Conservation (phyloP, 2,888 invertebrate genomes). For the Apantesis nais region DNA sequence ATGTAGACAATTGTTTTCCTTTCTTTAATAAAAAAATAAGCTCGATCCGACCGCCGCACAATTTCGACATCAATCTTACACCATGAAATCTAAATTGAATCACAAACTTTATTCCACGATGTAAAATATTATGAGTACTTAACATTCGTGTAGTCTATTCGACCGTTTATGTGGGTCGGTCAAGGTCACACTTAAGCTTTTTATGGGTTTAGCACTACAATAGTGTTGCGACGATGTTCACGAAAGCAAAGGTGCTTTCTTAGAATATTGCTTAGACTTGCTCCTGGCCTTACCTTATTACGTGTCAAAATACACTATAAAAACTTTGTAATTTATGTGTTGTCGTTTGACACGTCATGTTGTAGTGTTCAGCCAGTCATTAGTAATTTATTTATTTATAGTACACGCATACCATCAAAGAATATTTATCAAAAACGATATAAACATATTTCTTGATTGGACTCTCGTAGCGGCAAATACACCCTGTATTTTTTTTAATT, state of each 20-base stretch:
- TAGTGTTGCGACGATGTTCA: conserved; percentile 15
- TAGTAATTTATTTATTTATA: conserved; percentile 3
- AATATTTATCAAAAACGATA: neutral
- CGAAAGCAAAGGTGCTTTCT: conserved; percentile 32
- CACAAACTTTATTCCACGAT: conserved; percentile 16
- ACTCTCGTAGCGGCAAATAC: too few relatives aligned
- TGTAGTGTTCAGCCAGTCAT: conserved; percentile 10
- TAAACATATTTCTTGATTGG: neutral
- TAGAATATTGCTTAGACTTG: conserved; percentile 14
- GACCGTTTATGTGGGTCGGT: conserved; percentile 18
- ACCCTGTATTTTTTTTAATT: too few relatives aligned
- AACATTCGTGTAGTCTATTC: conserved; percentile 15
- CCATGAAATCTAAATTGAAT: conserved; percentile 21
- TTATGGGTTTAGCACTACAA: conserved; percentile 26
- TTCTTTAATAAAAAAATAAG: neutral
- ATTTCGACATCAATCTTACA: conserved; percentile 4
- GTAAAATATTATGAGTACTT: conserved; percentile 19
- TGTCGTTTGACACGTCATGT: neutral
- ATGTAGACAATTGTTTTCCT: neutral
- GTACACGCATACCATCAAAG: neutral
- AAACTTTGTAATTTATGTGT: neutral
- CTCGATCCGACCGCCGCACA: neutral
- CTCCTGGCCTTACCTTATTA: conserved; percentile 13
- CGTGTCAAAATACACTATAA: neutral
- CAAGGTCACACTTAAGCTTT: conserved; percentile 25